phyloP scores from a whole-genome alignment of 2,113 vertebrate species.

The Lophius piscatorius region DNA sequence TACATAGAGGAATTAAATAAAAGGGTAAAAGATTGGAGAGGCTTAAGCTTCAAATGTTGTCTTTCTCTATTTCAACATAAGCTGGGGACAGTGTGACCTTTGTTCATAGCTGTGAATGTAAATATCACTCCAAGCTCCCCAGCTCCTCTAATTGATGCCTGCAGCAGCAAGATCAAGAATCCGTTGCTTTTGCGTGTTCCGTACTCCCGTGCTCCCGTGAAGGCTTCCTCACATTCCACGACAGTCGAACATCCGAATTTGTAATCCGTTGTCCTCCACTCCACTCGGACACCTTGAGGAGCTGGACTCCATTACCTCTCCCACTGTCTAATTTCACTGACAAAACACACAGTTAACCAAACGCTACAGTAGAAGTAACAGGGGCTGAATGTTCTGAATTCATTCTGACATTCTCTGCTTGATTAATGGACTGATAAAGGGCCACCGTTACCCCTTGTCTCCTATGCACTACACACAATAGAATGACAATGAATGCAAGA shows the following conservation, averaged over 20 bases:
- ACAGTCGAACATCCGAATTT: constrained; percentile 50
- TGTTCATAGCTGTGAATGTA: constrained; percentile 47
- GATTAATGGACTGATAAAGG: constrained; percentile 68
- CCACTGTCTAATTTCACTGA: constrained; percentile 46
- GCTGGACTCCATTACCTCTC: constrained; percentile 47
- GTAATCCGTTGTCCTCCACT: constrained; percentile 33
- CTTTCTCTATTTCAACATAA: constrained; percentile 46
- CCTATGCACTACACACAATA: too few relatives aligned
- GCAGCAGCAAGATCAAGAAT: constrained; percentile 30
- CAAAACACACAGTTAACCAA: constrained; percentile 37
- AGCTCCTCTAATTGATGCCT: constrained; percentile 67
- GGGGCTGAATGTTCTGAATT: constrained; percentile 41
- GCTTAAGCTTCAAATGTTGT: constrained; percentile 36
- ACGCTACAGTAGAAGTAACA: constrained; percentile 34
- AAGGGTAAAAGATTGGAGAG: constrained; percentile 13
- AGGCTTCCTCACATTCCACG: constrained; percentile 38
- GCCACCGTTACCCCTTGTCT: constrained; percentile 37
- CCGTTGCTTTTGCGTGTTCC: constrained; percentile 51
- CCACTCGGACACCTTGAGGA: constrained; percentile 51
- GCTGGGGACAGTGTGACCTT: constrained; percentile 36
- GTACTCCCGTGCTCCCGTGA: constrained; percentile 36
- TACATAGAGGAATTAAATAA: constrained; percentile 26
- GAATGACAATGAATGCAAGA: constrained; percentile 3
- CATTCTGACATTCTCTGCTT: constrained; percentile 44
- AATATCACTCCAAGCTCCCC: constrained; percentile 52